phyloP scores from a whole-genome alignment of 2,113 vertebrate genomes.

The Nothocercus nigrocapillus region DNA sequence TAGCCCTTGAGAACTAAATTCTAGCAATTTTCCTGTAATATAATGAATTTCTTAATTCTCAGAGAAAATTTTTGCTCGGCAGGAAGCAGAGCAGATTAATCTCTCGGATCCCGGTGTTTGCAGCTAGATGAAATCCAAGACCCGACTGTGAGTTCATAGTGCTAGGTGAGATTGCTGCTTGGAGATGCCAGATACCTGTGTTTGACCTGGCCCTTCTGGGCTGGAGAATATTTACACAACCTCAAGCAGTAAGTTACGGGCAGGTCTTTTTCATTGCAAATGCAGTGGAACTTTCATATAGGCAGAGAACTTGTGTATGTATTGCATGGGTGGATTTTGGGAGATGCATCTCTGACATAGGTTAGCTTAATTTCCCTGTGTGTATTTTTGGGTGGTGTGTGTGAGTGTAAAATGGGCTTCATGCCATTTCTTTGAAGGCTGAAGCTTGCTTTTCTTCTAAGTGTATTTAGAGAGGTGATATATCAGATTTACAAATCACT shows the following conservation, averaged over 20 bases:
- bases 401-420: background rate
- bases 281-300: background rate
- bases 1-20: background rate
- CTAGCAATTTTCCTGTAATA: background rate
- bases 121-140: background rate
- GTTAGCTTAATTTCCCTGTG: background rate
- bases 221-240: background rate
- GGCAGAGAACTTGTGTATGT: background rate
- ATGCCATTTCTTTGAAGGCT: background rate
- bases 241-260: background rate
- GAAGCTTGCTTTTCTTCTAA: background rate
- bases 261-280: background rate
- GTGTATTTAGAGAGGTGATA: background rate
- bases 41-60: constrained; percentile 8
- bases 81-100: background rate
- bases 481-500: background rate
- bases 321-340: no score
- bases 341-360: no score
- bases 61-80: background rate
- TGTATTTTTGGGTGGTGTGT: background rate
- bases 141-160: background rate
- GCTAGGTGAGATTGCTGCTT: background rate
- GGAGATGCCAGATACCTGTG: background rate
- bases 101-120: background rate
- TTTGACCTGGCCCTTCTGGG: background rate